Percentiles rank a stretch among this genome's conserved stretches.
These are phyloP conservation scores for Antigone vipio DNA, from an alignment of 2,113 vertebrate species.

Conservation along the genomic window DNA sequence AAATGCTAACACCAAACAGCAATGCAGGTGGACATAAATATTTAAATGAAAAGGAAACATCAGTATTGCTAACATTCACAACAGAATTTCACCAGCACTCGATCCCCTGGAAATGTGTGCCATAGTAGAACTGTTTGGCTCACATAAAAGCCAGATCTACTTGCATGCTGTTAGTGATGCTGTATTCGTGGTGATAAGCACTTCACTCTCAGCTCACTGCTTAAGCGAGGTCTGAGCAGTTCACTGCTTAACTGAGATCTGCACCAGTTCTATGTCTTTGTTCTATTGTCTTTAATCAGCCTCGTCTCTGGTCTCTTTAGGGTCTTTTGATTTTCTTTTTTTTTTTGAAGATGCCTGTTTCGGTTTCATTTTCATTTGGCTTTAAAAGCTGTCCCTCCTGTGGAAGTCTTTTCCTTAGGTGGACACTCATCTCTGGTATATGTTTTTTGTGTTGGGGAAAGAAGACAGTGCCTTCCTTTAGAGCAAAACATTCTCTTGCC, in stretches of 20 bases:
- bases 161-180: neutral
- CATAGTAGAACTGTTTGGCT: neutral
- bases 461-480: neutral
- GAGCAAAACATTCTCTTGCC: neutral
- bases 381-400: neutral
- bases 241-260: neutral
- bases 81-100: neutral
- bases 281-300: neutral
- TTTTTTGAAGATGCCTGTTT: neutral
- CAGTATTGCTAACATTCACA: neutral
- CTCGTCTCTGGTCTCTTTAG: neutral
- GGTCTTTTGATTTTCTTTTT: neutral
- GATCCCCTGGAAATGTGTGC: neutral
- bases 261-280: neutral
- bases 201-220: neutral
- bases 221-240: neutral
- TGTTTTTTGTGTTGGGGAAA: neutral
- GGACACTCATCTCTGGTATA: neutral
- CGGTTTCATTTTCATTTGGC: neutral
- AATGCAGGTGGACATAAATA: conserved; percentile 16
- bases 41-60: neutral
- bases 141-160: accelerated
- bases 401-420: neutral
- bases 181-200: neutral
- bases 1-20: neutral